phyloP scores from a whole-genome alignment of 2,113 vertebrate species.

The Nicator chloris region DNA sequence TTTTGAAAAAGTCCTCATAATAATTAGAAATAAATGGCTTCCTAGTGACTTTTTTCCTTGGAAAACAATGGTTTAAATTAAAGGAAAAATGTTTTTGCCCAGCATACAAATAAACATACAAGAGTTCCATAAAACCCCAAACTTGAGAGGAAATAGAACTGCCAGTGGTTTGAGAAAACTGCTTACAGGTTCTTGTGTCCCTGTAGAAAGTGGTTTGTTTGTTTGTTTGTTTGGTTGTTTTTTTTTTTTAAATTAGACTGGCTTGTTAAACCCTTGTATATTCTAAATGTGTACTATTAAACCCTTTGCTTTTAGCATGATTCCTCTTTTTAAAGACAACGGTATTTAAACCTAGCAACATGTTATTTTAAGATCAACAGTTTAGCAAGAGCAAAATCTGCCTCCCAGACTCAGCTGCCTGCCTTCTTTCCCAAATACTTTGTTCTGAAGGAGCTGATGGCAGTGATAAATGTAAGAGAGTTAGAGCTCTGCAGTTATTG shows the following conservation, averaged over 20 bases:
- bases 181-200: background rate
- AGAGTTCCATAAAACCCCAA: background rate
- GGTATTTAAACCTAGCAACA: background rate
- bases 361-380: constrained; percentile 9
- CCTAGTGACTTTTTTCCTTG: constrained; percentile 1
- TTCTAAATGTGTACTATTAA: background rate
- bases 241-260: background rate
- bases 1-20: background rate
- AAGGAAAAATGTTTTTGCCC: constrained; percentile 25
- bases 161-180: constrained; percentile 10
- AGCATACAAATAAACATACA: constrained; percentile 2
- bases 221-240: too few species aligned
- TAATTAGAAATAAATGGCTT: constrained; percentile 30
- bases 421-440: constrained; percentile 2
- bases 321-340: background rate
- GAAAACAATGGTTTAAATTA: constrained; percentile 51
- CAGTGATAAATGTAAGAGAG: constrained; percentile 53
- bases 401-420: background rate
- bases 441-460: constrained; percentile 44
- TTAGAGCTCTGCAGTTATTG: constrained; percentile 31
- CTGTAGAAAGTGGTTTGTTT: constrained; percentile 13
- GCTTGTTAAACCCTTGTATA: background rate
- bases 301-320: background rate
- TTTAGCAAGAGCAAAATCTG: constrained; percentile 27
- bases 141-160: background rate